Base-by-base conservation (phyloP, 2,113 vertebrate species). In the Mus pahari region DNA sequence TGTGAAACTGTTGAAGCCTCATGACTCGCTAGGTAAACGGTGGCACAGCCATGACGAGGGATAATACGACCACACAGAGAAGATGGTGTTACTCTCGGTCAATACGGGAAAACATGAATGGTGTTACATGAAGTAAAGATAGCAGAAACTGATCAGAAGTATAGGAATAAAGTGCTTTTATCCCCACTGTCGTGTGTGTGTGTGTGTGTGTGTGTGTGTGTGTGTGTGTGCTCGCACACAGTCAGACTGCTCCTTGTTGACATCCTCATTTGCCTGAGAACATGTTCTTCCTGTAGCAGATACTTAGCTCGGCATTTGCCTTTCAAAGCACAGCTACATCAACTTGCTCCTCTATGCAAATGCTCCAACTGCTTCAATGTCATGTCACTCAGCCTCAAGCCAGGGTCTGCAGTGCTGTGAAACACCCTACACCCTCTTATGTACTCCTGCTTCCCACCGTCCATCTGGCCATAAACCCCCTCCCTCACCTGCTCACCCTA, bases 191-290 rank as follows among this genome's bases (percentile, higher is more conserved):
- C 39, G n/a, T 19, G 4, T 12, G 9, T 1, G 48, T 39, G 36
- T 19, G 4, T 9, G 5, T 1, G 1, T 39, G 36, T 19, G 4
- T 9, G 5, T 1, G 1, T 39, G 36, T 19, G 4, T 9, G 5
- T 1, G 1, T 39, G 36, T 19, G 4, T 9, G 5, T 1, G 1
- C 24, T 0, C 9, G 14, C 10, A 9, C 12, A 48, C 48, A 48
- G 28, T 33, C 86, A 19, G 11, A 2, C 17, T 0, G 4, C 60
- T 9, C 1, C 39, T 19, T 31, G 4, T 64, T 11, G 50, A 28
- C 10, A 9, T 4, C 14, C 12, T 36, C 16, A 22, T 33, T n/a
- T 50, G 28, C 66, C 45, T 1, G 16, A 7, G 5, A 5, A 19
- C 5, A 22, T 3, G 12, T 14, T 77, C 58, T 82, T 28, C n/a